Evolutionary conservation across 2,113 vertebrate genomes (phyloP), one percentile per base, ranked within the genome.

Genomic region (Sinosuthora webbiana): DNA sequence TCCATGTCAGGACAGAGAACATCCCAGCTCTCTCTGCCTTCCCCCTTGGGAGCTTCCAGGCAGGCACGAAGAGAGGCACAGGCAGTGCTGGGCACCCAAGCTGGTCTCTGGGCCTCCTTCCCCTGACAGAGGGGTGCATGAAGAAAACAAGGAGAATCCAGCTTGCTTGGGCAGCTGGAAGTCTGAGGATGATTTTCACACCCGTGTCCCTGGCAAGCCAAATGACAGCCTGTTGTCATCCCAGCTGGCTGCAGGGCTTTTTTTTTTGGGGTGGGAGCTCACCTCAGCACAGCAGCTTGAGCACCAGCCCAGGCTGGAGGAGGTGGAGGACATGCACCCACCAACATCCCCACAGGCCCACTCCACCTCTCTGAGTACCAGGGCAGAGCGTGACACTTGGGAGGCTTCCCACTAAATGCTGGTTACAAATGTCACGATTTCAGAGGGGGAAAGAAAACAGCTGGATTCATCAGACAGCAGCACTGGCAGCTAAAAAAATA

Each of bases 401-500:
- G 64, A 18, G 6, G 33, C 39, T 95, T 92, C 65, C 68, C 68
- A 28, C 83, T 77, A 85, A 90, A 68, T 7, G 9, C 82, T 18
- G 76, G 59, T 78, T 85, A 53, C 79, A 95, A 96, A 94, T 86
- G 75, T 88, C 71, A 59, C 27, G 21, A 71, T 96, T 95, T 96
- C 90, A 95, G 82, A 91, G 44, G 31, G 87, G 64, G 71, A 81
- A 94, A 80, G 90, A 63, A 94, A 96, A 93, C 93, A 95, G 92
- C 93, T 94, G 95, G 76, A 64, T 95, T 88, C 2, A 9, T 92
- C 90, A 95, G 85, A 39, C 82, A 94, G 90, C 87, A 75, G 74
- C 91, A 73, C 62, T 23, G 37, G 87, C 85, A 93, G 95, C 83
- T 95, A 93, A 76, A 94, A 97, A 97, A 96, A 93, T 75, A 56